Base-by-base conservation (phyloP, 2,797 vertebrate species). In the Argentina silus region DNA sequence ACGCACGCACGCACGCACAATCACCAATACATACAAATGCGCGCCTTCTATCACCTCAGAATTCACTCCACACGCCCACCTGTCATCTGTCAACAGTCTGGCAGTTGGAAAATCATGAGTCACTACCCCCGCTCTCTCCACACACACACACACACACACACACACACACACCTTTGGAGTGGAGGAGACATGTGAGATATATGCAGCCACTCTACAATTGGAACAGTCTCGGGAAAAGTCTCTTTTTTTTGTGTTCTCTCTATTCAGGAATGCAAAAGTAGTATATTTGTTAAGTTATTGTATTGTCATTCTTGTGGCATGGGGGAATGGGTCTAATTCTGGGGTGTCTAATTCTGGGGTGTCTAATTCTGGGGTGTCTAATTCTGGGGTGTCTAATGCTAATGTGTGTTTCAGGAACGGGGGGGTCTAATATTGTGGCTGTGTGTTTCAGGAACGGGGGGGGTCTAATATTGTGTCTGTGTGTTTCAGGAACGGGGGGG, bases 401-500 rank as follows among this genome's bases (percentile, higher is more conserved):
- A 27, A 23, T 68, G 66, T 68, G 67, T 56, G 67, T 68, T 23
- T 53, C 23, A 19, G 63, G 27, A 36, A 36, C 4, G 27, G 27
- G 4, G 27, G 27, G 27, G 27, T 36, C 27, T 36, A 36, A 36
- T 36, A 4, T 65, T 36, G 27, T 36, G 27, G 27, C 3, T 36
- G 27, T 36, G 27, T 14, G 48, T 50, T 75, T 45, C 75, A 99
- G 98, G 87, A 99, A 99, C 0, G 97, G 98, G 3, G 98, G 97
- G 0, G 98, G 98, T 0, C 95, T n/a, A n/a, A n/a, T n/a, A n/a
- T n/a, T 74, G 17, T 69, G 17, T 73, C 6, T 60, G 45, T 75
- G 70, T 75, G 44, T 74, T 75, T 45, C 75, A 99, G 98, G 87
- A 99, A 99, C 0, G 97, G 98, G 3, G 98, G 97, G 0, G 98